Evolutionary conservation across 2,888 invertebrate species (phyloP).

Genomic region (Drosophila aldrichi): DNA sequence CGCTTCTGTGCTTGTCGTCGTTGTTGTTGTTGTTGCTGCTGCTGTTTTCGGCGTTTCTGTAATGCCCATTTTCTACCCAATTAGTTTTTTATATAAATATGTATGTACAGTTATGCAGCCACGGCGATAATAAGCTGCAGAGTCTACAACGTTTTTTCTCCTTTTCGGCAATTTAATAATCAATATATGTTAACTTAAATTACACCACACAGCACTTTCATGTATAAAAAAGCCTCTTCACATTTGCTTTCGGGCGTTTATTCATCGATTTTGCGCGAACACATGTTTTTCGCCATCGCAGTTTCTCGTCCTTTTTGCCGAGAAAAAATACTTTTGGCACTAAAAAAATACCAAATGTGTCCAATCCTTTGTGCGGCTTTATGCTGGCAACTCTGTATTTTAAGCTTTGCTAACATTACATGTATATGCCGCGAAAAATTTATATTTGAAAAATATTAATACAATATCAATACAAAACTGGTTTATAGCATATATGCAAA

Average conservation of each 20-base stretch:
- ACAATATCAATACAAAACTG: no score
- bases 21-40: constrained; percentile 51
- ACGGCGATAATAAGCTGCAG: not conserved
- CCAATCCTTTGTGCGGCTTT: constrained; percentile 21
- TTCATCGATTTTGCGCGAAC: constrained; percentile 78
- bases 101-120: constrained; percentile 8
- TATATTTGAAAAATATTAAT: constrained; percentile 6
- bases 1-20: constrained; percentile 58
- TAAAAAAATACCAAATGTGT: constrained; percentile 23
- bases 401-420: constrained; percentile 21
- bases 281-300: constrained; percentile 55
- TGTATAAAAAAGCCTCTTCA: constrained; percentile 17
- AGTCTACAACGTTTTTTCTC: not conserved
- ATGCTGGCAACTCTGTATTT: constrained; percentile 27
- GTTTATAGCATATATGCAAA: constrained; percentile 1
- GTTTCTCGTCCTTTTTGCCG: constrained; percentile 38
- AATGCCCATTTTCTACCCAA: constrained; percentile 72
- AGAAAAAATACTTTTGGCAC: constrained; percentile 29
- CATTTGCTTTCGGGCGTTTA: constrained; percentile 39
- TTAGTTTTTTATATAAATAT: constrained; percentile 9
- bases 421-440: constrained; percentile 6
- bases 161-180: not conserved
- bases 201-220: constrained; percentile 17
- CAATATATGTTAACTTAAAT: constrained; percentile 35
- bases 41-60: constrained; percentile 73